Evolutionary conservation across 2,888 invertebrate species (phyloP).

Genomic region (Gastrophysa polygoni): DNA sequence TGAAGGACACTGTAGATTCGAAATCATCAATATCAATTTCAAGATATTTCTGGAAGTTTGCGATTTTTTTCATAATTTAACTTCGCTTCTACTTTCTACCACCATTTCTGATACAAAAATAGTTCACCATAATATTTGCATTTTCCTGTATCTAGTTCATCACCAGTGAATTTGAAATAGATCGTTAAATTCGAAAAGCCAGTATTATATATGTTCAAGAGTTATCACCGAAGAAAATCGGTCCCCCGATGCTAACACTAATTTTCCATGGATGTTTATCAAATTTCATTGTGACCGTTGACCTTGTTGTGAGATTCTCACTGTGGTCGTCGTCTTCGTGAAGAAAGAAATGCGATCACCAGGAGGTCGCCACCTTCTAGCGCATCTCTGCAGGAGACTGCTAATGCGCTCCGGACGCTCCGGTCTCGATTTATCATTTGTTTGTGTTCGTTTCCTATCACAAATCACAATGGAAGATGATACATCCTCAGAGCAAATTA

Average conservation of each 20-base stretch:
- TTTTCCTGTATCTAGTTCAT: too few relatives aligned
- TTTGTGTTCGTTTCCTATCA: too few relatives aligned
- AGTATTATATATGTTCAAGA: too few relatives aligned
- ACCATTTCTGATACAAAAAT: too few relatives aligned
- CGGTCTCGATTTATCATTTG: slow-evolving; percentile 7
- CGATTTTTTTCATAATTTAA: too few relatives aligned
- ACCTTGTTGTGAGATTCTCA: background rate
- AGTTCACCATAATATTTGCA: too few relatives aligned
- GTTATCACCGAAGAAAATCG: background rate
- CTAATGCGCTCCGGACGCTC: slow-evolving; percentile 4
- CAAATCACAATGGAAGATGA: background rate
- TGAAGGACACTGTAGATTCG: too few relatives aligned
- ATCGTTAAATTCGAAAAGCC: too few relatives aligned
- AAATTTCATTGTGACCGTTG: background rate
- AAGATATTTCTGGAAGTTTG: too few relatives aligned
- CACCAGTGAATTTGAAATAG: too few relatives aligned
- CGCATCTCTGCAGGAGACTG: slow-evolving; percentile 3
- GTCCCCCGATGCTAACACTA: background rate
- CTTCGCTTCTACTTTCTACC: too few relatives aligned
- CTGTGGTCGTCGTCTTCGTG: background rate
- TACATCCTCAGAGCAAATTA: slow-evolving; percentile 3
- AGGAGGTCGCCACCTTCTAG: slow-evolving; percentile 13
- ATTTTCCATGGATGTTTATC: background rate
- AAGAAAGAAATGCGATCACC: background rate
- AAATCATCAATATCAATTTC: too few relatives aligned